These are phyloP conservation scores for Orius laevigatus DNA, from an alignment of 1,140 invertebrate species.

Conservation along the genomic window DNA sequence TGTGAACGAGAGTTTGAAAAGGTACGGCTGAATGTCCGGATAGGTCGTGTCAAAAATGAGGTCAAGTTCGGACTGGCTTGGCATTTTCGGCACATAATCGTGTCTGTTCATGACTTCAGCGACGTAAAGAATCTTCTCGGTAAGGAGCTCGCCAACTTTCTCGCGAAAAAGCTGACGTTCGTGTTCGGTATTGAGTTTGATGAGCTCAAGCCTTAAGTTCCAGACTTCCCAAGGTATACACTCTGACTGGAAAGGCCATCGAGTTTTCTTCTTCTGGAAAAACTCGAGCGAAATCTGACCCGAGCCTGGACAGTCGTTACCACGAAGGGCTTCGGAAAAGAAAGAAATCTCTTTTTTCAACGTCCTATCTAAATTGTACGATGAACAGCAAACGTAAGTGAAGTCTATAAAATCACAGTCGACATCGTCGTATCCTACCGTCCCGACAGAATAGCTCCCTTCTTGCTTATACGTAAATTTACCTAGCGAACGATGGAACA, in stretches of 20 bases:
- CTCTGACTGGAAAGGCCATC: constrained; percentile 76
- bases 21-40: constrained; percentile 84
- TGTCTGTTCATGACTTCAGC: constrained; percentile 88
- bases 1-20: constrained; percentile 74
- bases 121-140: constrained; percentile 85
- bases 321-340: constrained; percentile 72
- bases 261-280: constrained; percentile 75
- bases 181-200: constrained; percentile 70
- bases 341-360: constrained; percentile 66
- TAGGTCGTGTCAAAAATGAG: constrained; percentile 87
- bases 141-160: constrained; percentile 76
- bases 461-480: constrained; percentile 92
- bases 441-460: constrained; percentile 85
- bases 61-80: constrained; percentile 78
- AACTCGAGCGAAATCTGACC: constrained; percentile 90
- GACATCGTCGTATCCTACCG: constrained; percentile 85
- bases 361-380: constrained; percentile 46
- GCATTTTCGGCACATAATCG: constrained; percentile 91
- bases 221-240: constrained; percentile 95
- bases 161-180: constrained; percentile 75
- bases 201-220: constrained; percentile 79
- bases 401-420: constrained; percentile 96
- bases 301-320: constrained; percentile 47
- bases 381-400: constrained; percentile 55
- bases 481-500: constrained; percentile 85